A percentile compares a stretch with the other conserved stretches of the same genome.
Conservation (phyloP, 2,797 vertebrate genomes). For the Euphonia xanthogaster region DNA sequence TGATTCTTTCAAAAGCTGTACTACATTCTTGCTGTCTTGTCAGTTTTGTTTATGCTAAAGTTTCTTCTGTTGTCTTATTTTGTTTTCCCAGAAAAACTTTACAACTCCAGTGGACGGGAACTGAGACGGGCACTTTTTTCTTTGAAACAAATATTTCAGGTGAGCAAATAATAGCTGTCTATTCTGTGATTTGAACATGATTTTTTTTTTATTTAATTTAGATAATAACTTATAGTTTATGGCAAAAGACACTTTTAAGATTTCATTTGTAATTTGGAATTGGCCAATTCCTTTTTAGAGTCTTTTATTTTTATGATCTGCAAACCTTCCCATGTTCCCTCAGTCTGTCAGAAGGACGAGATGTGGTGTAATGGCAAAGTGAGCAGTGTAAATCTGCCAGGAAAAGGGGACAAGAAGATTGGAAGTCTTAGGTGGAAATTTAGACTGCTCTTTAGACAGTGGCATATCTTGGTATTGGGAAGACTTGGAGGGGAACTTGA, state of each 20-base stretch:
- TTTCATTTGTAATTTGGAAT: background rate
- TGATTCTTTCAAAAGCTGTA: background rate
- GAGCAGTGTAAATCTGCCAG: background rate
- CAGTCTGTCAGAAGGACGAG: background rate
- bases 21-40: background rate
- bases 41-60: background rate
- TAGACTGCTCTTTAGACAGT: background rate
- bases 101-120: constrained; percentile 92
- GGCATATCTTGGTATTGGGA: background rate
- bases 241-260: background rate
- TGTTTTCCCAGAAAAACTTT: constrained; percentile 85
- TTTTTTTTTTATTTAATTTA: background rate
- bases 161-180: constrained; percentile 58
- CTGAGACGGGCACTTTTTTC: constrained; percentile 94
- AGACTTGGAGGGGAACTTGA: background rate
- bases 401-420: background rate
- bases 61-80: background rate
- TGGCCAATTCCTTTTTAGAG: background rate
- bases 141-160: constrained; percentile 97
- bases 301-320: background rate
- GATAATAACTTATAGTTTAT: background rate
- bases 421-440: background rate
- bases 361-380: background rate
- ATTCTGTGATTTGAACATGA: background rate
- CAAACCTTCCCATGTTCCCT: background rate